phyloP scores from a whole-genome alignment of 2,113 vertebrate genomes.

The Noctilio leporinus region DNA sequence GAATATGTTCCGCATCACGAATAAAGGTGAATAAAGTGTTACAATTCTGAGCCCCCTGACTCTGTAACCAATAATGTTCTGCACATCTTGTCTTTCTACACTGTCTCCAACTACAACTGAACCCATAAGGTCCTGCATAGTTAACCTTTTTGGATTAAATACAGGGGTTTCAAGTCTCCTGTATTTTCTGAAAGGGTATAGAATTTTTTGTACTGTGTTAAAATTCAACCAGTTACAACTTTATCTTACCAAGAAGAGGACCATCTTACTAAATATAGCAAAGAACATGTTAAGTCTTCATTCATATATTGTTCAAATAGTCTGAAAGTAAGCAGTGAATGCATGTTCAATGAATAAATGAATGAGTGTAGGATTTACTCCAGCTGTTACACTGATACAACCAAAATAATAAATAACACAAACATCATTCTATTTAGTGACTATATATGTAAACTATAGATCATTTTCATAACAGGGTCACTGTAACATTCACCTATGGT shows the following conservation, averaged over 20 bases:
- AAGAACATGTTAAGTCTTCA: slow-evolving; percentile 12
- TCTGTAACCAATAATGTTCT: not conserved
- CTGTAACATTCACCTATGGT: not conserved
- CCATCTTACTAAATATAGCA: not conserved
- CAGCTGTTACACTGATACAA: not conserved
- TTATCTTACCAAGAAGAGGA: not conserved
- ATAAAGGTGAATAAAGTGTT: not conserved
- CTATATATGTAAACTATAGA: not conserved
- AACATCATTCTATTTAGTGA: not conserved
- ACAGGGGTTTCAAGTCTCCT: not conserved
- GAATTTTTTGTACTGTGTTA: not conserved
- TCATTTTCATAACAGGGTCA: not conserved
- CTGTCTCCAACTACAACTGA: not conserved
- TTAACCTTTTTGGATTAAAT: not conserved
- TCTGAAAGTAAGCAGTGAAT: not conserved
- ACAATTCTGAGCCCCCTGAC: not conserved
- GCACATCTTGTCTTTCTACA: not conserved
- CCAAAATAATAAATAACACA: not conserved
- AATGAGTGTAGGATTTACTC: not conserved
- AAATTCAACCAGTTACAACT: not conserved
- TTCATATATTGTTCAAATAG: not conserved
- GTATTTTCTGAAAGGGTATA: not conserved
- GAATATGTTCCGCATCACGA: not conserved
- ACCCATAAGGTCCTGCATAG: not conserved
- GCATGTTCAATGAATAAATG: not conserved